Percentiles rank a stretch among this genome's conserved stretches.
phyloP scores from a whole-genome alignment of 2,797 vertebrate species.

The Notolabrus celidotus region DNA sequence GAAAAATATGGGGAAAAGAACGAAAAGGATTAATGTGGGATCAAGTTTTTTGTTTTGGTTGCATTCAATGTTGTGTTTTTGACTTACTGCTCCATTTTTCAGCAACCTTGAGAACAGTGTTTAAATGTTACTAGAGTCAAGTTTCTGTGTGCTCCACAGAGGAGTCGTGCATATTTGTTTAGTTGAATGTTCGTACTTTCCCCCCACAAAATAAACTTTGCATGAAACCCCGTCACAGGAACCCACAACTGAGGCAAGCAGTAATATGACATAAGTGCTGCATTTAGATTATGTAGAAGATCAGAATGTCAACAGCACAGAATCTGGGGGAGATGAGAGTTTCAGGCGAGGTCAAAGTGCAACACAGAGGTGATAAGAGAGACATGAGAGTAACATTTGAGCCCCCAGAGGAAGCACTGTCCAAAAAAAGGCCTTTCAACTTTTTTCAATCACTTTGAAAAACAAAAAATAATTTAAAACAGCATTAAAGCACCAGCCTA shows the following conservation, averaged over 20 bases:
- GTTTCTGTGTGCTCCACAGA: background rate
- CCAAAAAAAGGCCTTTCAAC: too few relatives aligned
- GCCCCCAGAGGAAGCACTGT: background rate
- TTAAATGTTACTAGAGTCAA: background rate
- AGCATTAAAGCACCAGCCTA: too few relatives aligned
- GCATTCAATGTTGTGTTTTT: conserved; percentile 4
- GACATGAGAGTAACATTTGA: conserved; percentile 8
- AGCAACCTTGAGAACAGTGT: background rate
- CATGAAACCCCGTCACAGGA: background rate
- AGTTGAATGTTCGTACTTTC: background rate
- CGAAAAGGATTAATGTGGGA: conserved; percentile 7
- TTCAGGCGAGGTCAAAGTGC: conserved; percentile 15
- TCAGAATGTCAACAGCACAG: background rate
- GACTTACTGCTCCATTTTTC: background rate
- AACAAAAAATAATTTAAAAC: too few relatives aligned
- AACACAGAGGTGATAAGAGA: background rate
- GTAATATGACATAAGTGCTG: too few relatives aligned
- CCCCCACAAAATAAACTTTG: background rate
- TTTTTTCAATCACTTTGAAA: too few relatives aligned
- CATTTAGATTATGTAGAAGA: conserved; percentile 3
- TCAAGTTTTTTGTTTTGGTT: background rate
- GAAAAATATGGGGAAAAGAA: conserved; percentile 10
- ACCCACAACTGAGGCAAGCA: background rate
- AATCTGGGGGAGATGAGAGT: background rate
- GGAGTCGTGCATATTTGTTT: background rate